Conservation (phyloP, 2,888 invertebrate species). For the Polietes domitor region DNA sequence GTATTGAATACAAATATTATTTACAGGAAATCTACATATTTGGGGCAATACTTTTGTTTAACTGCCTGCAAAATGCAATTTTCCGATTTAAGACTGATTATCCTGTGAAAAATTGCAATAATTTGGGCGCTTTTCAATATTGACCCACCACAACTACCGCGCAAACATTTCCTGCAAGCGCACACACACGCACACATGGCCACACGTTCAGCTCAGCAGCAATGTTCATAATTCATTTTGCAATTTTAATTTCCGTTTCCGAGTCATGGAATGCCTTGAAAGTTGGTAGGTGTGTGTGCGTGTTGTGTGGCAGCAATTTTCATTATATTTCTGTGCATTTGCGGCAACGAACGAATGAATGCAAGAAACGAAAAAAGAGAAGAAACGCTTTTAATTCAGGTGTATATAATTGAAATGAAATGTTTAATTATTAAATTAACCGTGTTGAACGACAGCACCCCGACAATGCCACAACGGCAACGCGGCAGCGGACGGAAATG, state of each 20-base stretch:
- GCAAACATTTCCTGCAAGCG: background rate
- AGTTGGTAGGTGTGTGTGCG: background rate
- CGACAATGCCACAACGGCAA: background rate
- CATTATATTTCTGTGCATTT: background rate
- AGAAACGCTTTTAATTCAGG: conserved; percentile 17
- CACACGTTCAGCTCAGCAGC: background rate
- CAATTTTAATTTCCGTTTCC: conserved; percentile 40
- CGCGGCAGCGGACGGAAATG: background rate
- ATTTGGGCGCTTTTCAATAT: conserved; percentile 2
- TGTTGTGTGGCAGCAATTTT: conserved; percentile 2
- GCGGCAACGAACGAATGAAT: background rate
- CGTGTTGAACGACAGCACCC: conserved; percentile 15
- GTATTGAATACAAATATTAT: too few relatives aligned
- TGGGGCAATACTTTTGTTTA: too few relatives aligned
- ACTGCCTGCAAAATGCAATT: too few relatives aligned
- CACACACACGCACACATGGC: background rate
- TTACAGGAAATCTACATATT: too few relatives aligned
- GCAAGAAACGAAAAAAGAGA: background rate
- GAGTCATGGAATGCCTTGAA: conserved; percentile 19
- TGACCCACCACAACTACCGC: conserved; percentile 17
- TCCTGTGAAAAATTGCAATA: background rate
- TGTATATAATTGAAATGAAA: conserved; percentile 38
- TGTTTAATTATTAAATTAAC: conserved; percentile 45
- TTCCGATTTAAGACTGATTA: too few relatives aligned
- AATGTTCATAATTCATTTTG: conserved; percentile 39